Evolutionary conservation across 2,888 invertebrate genomes (phyloP), one percentile per base, ranked within the genome.

Genomic region (Macaria liturata): DNA sequence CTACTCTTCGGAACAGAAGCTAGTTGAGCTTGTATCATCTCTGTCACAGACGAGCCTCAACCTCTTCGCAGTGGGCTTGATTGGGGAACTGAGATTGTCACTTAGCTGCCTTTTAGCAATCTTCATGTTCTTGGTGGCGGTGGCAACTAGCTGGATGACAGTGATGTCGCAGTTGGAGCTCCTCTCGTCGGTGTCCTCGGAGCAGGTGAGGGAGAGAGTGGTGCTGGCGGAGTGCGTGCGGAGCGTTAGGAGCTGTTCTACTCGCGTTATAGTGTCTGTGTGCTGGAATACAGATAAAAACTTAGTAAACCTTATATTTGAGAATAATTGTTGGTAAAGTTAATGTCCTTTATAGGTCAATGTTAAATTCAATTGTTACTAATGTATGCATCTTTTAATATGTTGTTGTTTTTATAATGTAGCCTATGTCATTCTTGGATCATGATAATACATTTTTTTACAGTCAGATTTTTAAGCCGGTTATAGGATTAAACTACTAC

Each of bases 31-130:
- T 0, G 86, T 84, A 54, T 86, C 82, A 52, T 83, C 76, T 42
- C 74, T 76, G 8, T 74, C 71, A 9, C 66, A 68, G n/a, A 66
- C 81, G 2, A 81, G 58, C 49, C 82, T 74, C 7, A 84, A 49
- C 66, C 81, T 89, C 68, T 91, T 91, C 1, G 88, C 78, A 7
- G 79, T 65, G 0, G 91, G 91, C 68, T 90, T 88, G 58, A 77
- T 75, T 0, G 87, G 83, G 57, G 87, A 83, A 57, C 66, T 84
- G 63, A 50, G 83, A 54, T 77, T 83, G 63, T 81, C 75, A 34
- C 86, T 88, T 1, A 85, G 64, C 0, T 74, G 74, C 5, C 91
- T 75, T 64, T 91, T 91, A 8, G 8, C 34, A 37, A 7, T 37
- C 34, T 37, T 37, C 5, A 6, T 7, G 4, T 37, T 37, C 34